Base-by-base conservation (phyloP, 2,888 invertebrate genomes). In the Creontiades dilutus region DNA sequence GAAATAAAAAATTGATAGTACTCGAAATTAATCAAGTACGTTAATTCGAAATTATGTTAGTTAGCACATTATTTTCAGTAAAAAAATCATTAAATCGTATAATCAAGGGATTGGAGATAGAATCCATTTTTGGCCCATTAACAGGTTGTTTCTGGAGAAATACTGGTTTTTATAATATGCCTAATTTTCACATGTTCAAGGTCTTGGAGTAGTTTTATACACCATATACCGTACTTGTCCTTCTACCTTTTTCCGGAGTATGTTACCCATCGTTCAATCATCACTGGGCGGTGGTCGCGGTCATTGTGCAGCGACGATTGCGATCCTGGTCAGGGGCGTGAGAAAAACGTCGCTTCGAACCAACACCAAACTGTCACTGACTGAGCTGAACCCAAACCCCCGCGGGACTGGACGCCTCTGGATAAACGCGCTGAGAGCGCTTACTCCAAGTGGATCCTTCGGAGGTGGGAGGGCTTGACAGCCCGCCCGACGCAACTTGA, bases 201-300 rank as follows among this genome's bases (percentile, higher is more conserved):
- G 2, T 37, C 37, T 37, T 37, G 37, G 37, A 7, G 37, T 7
- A 37, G 37, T 37, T 37, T 7, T 7, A 37, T 37, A 37, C 37
- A 37, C 2, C 3, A 37, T 2, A 37, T 37, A 37, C 37, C 37
- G 37, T 4, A 37, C 37, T 37, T 37, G 37, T 37, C 68, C 23
- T 12, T 23, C 68, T 68, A 61, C 68, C 68, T 68, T 68, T 23
- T 68, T 68, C 23, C 68, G 68, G 68, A 68, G 68, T 68, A 68
- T 68, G 68, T 68, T 68, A 68, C 68, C 68, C 68, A 68, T 68
- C 68, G 68, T 23, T 9, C 19, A 68, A 23, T 19, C 68, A 68
- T 68, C 23, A 68, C 68, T 68, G 23, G 68, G 23, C 12, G 68
- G 23, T 23, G 68, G 9, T 19, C 9, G 23, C 23, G 23, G 11